Evolutionary conservation across 2,113 vertebrate species (phyloP).

Genomic region (Zosterops borbonicus): DNA sequence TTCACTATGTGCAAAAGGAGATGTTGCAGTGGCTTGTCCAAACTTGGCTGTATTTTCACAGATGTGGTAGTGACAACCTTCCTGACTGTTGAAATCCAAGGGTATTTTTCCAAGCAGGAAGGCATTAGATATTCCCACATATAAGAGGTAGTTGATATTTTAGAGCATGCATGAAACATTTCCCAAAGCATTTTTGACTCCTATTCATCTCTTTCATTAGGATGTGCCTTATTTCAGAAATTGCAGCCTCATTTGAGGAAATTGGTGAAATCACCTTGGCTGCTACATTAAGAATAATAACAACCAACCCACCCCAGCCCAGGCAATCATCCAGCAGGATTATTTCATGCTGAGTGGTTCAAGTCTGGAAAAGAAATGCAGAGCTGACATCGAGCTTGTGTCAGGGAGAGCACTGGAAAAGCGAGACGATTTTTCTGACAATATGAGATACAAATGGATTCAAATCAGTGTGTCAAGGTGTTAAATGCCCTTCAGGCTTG

Average conservation of each 20-base stretch:
- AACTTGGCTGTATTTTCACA: background rate
- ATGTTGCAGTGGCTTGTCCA: background rate
- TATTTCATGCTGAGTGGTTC: background rate
- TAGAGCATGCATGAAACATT: background rate
- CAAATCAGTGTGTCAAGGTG: background rate
- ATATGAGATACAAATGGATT: background rate
- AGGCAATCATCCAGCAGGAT: background rate
- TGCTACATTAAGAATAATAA: background rate
- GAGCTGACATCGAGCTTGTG: background rate
- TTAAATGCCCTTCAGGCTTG: background rate
- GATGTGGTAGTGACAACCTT: background rate
- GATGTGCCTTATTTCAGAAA: background rate
- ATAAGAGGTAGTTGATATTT: background rate
- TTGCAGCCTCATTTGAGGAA: background rate
- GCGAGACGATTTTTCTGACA: fast-evolving
- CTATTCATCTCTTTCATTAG: background rate
- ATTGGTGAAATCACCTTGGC: background rate
- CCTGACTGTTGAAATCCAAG: background rate
- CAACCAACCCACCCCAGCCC: background rate
- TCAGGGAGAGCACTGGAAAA: fast-evolving
- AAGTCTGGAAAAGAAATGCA: background rate
- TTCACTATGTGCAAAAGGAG: background rate
- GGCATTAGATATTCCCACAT: background rate
- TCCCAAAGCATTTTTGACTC: background rate
- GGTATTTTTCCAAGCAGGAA: background rate